Base-by-base conservation (phyloP, 2,113 vertebrate genomes). In the Oenanthe melanoleuca region DNA sequence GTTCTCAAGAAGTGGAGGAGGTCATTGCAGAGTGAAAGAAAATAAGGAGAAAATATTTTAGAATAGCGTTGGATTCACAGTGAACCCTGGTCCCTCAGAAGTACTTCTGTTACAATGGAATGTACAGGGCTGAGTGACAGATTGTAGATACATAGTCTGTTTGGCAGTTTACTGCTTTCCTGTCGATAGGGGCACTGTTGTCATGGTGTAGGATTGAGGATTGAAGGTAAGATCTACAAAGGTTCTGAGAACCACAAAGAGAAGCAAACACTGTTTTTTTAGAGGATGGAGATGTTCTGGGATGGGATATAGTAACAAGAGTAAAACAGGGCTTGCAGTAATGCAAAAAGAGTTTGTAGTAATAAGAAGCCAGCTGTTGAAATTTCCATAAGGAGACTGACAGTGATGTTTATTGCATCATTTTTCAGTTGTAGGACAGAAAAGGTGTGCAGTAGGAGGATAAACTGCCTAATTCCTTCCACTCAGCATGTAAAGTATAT, bases 371-470 rank as follows among this genome's bases (percentile, higher is more conserved):
- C 34, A 64, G 64, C 52, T 71, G 69, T 47, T 67, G 64, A 78
- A 60, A 53, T 89, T 86, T 85, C 65, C 13, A 1, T 69, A 24
- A 70, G 67, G 64, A 75, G 21, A 15, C 49, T 31, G 52, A 52
- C 45, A 44, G 23, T 70, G 40, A 65, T 71, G 57, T 78, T 93
- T 81, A 53, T 81, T 70, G 38, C 69, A 57, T 75, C 18, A n/a
- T 78, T 93, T 89, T 93, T 92, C 56, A 86, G 50, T 47, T 70
- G n/a, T 69, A 44, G 60, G 28, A 53, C 33, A 70, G 55, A 79
- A 73, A 81, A 89, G 5, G 8, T 91, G 12, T 69, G 29, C 40
- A 66, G 28, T 63, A 67, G 53, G 42, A 83, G 61, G 47, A 78
- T 45, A 49, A 89, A 86, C 52, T 55, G 34, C 71, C 33, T 70